Conservation (phyloP, 2,797 vertebrate species). For the Serranus cabrilla region DNA sequence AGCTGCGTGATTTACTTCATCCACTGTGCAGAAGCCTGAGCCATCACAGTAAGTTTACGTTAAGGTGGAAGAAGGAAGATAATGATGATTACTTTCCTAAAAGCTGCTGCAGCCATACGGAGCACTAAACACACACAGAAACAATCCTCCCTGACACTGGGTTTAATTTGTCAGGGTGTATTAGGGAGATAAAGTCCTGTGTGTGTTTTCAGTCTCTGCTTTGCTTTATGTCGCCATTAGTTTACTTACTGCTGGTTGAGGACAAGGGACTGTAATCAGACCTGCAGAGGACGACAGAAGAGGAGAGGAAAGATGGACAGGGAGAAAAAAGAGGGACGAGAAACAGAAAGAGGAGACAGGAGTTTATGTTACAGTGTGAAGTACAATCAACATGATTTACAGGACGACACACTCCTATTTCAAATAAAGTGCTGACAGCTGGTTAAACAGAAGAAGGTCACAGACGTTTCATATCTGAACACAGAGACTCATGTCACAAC, state of each 20-base stretch:
- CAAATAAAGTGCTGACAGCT: constrained; percentile 66
- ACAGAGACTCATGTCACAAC: constrained; percentile 8
- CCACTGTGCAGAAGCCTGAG: neutral
- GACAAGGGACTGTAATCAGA: constrained; percentile 96
- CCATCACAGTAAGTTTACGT: neutral
- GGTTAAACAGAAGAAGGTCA: constrained; percentile 57
- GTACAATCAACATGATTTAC: constrained; percentile 57
- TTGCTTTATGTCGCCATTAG: constrained; percentile 6
- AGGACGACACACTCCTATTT: constrained; percentile 61
- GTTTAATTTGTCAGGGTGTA: constrained; percentile 56
- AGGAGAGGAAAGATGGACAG: constrained; percentile 8
- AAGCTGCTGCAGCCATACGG: constrained; percentile 23
- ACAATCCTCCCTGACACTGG: constrained; percentile 22
- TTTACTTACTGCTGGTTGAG: constrained; percentile 95
- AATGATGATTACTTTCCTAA: constrained; percentile 5
- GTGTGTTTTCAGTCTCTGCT: constrained; percentile 29
- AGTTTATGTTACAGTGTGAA: constrained; percentile 66
- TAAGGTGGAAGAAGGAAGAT: neutral
- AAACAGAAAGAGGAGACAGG: constrained; percentile 63
- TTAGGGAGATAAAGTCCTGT: constrained; percentile 50
- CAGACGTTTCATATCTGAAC: constrained; percentile 29
- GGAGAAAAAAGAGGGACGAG: constrained; percentile 36
- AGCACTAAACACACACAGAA: constrained; percentile 30
- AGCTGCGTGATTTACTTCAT: too few relatives aligned
- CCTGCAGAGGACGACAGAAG: constrained; percentile 86